Evolutionary conservation across 2,797 vertebrate genomes (phyloP).

Genomic region (Melanotaenia trifasciata): DNA sequence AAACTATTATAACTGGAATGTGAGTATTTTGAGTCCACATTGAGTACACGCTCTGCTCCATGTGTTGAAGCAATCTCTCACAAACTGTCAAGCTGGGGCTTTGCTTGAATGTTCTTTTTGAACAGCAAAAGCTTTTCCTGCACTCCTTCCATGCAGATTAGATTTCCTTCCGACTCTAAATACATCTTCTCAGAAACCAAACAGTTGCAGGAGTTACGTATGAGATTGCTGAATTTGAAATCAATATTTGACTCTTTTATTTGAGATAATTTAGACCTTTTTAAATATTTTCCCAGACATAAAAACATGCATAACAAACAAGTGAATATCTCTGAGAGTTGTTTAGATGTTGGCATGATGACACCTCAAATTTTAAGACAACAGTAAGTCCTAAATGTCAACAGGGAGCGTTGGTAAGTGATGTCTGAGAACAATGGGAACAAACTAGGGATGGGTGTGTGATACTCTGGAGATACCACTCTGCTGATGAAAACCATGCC

Average conservation of each 20-base stretch:
- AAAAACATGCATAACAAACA: too few relatives aligned
- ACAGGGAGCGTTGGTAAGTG: too few relatives aligned
- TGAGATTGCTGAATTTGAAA: background rate
- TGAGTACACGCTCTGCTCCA: background rate
- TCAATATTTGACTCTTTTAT: background rate
- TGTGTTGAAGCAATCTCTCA: conserved; percentile 1
- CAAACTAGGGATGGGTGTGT: too few relatives aligned
- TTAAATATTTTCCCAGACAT: background rate
- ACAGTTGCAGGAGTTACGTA: background rate
- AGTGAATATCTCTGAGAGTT: background rate
- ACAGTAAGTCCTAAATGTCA: background rate
- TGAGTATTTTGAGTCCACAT: conserved; percentile 7
- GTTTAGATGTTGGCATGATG: conserved; percentile 1
- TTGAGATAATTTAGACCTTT: conserved; percentile 1
- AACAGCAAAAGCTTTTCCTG: background rate
- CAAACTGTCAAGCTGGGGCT: background rate
- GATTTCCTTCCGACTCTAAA: background rate
- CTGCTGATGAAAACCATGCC: too few relatives aligned
- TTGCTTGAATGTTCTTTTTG: background rate
- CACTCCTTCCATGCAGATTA: background rate
- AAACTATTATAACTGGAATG: background rate
- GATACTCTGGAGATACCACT: too few relatives aligned
- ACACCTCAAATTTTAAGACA: background rate
- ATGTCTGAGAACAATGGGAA: background rate
- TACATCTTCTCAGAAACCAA: background rate